phyloP scores from a whole-genome alignment of 2,888 invertebrate genomes.

The Galerucella calmariensis region DNA sequence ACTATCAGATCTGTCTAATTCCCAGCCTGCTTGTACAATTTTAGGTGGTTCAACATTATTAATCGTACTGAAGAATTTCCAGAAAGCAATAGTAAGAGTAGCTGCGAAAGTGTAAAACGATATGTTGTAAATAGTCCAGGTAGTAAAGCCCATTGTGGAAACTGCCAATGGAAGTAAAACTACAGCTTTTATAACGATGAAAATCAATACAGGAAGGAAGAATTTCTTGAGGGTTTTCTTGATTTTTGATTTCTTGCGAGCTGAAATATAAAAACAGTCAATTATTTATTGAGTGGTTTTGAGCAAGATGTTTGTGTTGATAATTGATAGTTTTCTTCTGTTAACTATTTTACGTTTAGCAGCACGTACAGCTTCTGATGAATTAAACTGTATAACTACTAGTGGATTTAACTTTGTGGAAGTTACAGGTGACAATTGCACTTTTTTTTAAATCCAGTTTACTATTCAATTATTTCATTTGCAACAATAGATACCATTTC shows the following conservation, averaged over 20 bases:
- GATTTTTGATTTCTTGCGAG: conserved; percentile 67
- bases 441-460: too few species aligned
- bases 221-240: conserved; percentile 87
- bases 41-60: conserved; percentile 42
- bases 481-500: too few species aligned
- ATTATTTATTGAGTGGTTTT: conserved; percentile 62
- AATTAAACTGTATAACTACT: too few species aligned
- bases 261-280: conserved; percentile 23
- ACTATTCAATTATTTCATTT: too few species aligned
- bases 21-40: conserved; percentile 47
- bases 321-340: neutral
- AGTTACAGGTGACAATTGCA: too few species aligned
- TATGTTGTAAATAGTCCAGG: conserved; percentile 87
- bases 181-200: conserved; percentile 86
- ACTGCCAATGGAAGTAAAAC: conserved; percentile 86
- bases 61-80: conserved; percentile 88
- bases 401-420: too few species aligned
- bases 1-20: conserved; percentile 70
- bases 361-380: too few species aligned
- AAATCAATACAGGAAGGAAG: conserved; percentile 83
- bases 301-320: conserved; percentile 3
- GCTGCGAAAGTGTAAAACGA: conserved; percentile 89
- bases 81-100: conserved; percentile 84
- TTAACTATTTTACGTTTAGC: too few species aligned
- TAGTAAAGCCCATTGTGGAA: conserved; percentile 85